Percentiles rank a stretch among this genome's conserved stretches.
These are phyloP conservation scores for Drosophila pseudotalamancana DNA, from an alignment of 2,888 invertebrate genomes.

Conservation along the genomic window DNA sequence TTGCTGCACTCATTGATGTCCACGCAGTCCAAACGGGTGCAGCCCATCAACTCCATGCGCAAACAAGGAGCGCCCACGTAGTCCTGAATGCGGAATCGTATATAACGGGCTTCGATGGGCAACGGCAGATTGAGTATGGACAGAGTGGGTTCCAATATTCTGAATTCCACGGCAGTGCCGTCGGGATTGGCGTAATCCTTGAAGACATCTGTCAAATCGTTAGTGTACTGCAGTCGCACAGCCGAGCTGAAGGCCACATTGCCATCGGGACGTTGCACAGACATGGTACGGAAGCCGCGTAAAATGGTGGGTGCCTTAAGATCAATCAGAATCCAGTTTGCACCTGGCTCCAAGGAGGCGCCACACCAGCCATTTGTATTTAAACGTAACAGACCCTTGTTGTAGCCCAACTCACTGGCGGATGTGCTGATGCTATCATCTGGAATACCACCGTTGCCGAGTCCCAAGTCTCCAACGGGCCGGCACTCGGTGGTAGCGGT, in stretches of 20 bases:
- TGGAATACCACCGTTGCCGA: conserved; percentile 92
- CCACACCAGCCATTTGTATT: conserved; percentile 97
- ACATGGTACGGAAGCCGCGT: conserved; percentile 95
- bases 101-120: conserved; percentile 95
- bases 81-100: conserved; percentile 94
- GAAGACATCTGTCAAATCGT: conserved; percentile 94
- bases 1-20: conserved; percentile 95
- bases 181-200: conserved; percentile 97
- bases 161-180: conserved; percentile 96
- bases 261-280: conserved; percentile 92
- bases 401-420: conserved; percentile 91
- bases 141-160: conserved; percentile 94
- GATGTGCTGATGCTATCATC: conserved; percentile 95
- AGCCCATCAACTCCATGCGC: conserved; percentile 96
- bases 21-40: conserved; percentile 93
- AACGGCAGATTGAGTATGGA: conserved; percentile 95
- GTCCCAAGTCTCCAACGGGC: conserved; percentile 94
- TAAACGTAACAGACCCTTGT: conserved; percentile 92
- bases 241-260: conserved; percentile 95
- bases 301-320: conserved; percentile 94
- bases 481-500: conserved; percentile 94
- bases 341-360: conserved; percentile 92
- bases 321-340: conserved; percentile 95
- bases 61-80: conserved; percentile 95
- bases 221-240: conserved; percentile 93